Percentiles rank a stretch among this genome's conserved stretches.
These are phyloP conservation scores for Chaetura pelagica DNA, from an alignment of 2,113 vertebrate genomes.

Conservation along the genomic window DNA sequence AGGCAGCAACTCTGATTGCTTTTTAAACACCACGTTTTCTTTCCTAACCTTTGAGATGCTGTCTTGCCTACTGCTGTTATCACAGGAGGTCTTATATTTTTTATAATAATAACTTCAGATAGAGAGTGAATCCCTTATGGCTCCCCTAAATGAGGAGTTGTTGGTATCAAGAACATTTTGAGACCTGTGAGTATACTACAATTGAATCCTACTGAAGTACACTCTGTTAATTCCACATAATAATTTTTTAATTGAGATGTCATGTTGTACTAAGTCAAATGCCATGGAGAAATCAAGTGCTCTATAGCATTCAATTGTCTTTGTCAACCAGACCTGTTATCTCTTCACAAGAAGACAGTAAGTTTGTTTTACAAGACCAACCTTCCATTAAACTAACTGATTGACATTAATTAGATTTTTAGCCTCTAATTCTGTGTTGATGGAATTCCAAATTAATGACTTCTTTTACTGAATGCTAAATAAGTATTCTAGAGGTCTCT, in stretches of 20 bases:
- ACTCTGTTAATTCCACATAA: constrained; percentile 38
- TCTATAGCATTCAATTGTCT: constrained; percentile 49
- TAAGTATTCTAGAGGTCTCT: not conserved
- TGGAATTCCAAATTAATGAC: constrained; percentile 58
- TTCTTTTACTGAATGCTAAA: constrained; percentile 42
- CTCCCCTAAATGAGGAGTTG: not conserved
- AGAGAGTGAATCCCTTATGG: not conserved
- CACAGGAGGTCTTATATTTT: not conserved
- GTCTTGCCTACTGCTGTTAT: not conserved
- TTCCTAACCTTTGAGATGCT: not conserved
- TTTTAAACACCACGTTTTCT: not conserved
- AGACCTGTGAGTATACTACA: not conserved
- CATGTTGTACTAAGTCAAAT: constrained; percentile 57
- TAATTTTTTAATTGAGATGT: constrained; percentile 64
- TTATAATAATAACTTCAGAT: not conserved
- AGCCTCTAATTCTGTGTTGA: constrained; percentile 61
- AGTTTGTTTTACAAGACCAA: constrained; percentile 63
- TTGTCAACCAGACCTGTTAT: constrained; percentile 66
- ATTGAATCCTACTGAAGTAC: not conserved
- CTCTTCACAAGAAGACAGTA: constrained; percentile 35
- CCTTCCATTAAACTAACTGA: constrained; percentile 59
- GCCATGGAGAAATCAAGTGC: constrained; percentile 64
- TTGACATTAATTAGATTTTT: constrained; percentile 68
- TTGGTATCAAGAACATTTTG: not conserved
- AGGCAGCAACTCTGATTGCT: not conserved